phyloP scores from a whole-genome alignment of 2,888 invertebrate species.

The Acleris holmiana region DNA sequence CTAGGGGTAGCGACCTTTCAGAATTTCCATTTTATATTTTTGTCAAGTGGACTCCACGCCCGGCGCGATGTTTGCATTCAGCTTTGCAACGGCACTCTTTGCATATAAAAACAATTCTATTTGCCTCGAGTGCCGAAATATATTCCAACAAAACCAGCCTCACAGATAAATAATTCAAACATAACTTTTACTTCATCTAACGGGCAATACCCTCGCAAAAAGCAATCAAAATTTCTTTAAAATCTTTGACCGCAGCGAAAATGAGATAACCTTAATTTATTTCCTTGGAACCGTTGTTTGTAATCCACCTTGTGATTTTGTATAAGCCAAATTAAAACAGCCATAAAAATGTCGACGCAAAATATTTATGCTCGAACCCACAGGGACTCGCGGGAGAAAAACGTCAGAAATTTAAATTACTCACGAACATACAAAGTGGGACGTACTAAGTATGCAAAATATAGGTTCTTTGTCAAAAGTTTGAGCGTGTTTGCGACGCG shows the following conservation, averaged over 20 bases:
- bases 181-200: neutral
- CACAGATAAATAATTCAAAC: constrained; percentile 2
- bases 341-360: constrained; percentile 36
- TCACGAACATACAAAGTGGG: constrained; percentile 29
- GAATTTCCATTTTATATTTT: constrained; percentile 37
- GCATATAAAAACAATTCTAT: constrained; percentile 27
- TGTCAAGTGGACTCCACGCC: constrained; percentile 26
- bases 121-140: constrained; percentile 4
- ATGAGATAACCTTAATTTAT: constrained; percentile 10
- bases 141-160: neutral
- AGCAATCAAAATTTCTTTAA: constrained; percentile 12
- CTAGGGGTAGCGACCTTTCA: constrained; percentile 31
- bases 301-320: constrained; percentile 29
- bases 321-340: constrained; percentile 33
- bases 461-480: constrained; percentile 51
- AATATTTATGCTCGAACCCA: constrained; percentile 34
- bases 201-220: constrained; percentile 1
- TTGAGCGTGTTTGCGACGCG: constrained; percentile 61
- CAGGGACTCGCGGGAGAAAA: constrained; percentile 27
- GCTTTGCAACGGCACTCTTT: constrained; percentile 19
- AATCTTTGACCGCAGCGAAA: neutral
- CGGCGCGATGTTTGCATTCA: constrained; percentile 33
- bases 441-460: constrained; percentile 36
- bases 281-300: constrained; percentile 17
- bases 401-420: constrained; percentile 36